A percentile compares a stretch with the other conserved stretches of the same genome.
Evolutionary conservation across 2,888 invertebrate species (phyloP).

Genomic region (Heliconius aoede): DNA sequence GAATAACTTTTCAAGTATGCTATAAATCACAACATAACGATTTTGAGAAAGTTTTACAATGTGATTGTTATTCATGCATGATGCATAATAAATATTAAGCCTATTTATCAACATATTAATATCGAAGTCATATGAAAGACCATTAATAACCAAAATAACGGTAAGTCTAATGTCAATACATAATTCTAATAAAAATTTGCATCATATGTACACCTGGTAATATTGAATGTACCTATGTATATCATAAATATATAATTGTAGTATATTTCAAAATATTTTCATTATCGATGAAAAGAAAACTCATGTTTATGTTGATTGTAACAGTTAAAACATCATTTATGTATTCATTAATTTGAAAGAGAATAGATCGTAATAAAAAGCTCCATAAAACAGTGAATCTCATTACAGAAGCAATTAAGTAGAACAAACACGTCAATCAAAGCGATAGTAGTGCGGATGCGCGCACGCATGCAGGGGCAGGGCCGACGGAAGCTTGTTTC

Average conservation of each 20-base stretch:
- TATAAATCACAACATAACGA: conserved; percentile 50
- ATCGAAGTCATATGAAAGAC: conserved; percentile 10
- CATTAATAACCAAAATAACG: neutral
- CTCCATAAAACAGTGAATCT: conserved; percentile 53
- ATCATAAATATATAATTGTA: neutral
- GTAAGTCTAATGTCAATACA: conserved; percentile 6
- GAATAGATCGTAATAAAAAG: conserved; percentile 51
- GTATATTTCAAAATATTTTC: neutral
- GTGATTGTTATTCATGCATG: conserved; percentile 25
- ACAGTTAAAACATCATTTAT: conserved; percentile 35
- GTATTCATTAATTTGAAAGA: conserved; percentile 40
- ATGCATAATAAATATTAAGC: conserved; percentile 26
- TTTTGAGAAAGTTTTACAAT: conserved; percentile 42
- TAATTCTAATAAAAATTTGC: conserved; percentile 14
- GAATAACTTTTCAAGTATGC: conserved; percentile 53
- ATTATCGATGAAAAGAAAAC: neutral
- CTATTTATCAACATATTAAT: conserved; percentile 16
- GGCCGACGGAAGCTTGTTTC: conserved; percentile 56
- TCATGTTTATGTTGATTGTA: conserved; percentile 10
- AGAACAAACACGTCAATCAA: conserved; percentile 63
- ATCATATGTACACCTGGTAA: conserved; percentile 4
- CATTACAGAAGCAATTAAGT: conserved; percentile 58
- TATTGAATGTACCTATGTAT: neutral
- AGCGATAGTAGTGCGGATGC: conserved; percentile 52
- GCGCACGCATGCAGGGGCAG: conserved; percentile 41